These are phyloP conservation scores for Halcyon chelicuti DNA, from an alignment of 2,797 vertebrate genomes.

Conservation along the genomic window DNA sequence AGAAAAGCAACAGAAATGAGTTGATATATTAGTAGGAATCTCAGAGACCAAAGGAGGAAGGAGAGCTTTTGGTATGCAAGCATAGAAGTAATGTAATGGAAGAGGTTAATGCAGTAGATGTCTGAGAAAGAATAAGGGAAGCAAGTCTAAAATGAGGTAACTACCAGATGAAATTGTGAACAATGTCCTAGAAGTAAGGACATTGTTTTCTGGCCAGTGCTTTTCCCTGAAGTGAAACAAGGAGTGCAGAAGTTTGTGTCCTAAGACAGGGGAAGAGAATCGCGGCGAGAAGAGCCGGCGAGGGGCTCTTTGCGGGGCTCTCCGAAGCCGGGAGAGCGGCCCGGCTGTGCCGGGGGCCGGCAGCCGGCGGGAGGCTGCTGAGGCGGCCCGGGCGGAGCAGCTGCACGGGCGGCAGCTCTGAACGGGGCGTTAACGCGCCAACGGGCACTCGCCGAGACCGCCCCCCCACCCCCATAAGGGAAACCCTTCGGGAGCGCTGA, in stretches of 20 bases:
- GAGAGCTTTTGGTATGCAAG: neutral
- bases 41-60: neutral
- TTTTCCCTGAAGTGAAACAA: neutral
- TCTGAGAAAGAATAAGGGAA: neutral
- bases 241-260: neutral
- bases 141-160: neutral
- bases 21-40: neutral
- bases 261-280: neutral
- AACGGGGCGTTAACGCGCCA: too few species aligned
- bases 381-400: too few species aligned
- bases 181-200: rapidly evolving
- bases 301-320: too few species aligned
- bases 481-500: too few species aligned
- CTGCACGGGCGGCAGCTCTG: too few species aligned
- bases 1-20: neutral
- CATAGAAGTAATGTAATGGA: neutral
- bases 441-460: too few species aligned
- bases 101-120: neutral
- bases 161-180: neutral
- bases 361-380: too few species aligned
- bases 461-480: too few species aligned
- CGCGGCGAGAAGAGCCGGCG: too few species aligned
- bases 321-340: too few species aligned
- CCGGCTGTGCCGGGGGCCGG: too few species aligned
- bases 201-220: neutral